These are phyloP conservation scores for Nephrotoma flavescens DNA, from an alignment of 2,888 invertebrate species.

Conservation along the genomic window DNA sequence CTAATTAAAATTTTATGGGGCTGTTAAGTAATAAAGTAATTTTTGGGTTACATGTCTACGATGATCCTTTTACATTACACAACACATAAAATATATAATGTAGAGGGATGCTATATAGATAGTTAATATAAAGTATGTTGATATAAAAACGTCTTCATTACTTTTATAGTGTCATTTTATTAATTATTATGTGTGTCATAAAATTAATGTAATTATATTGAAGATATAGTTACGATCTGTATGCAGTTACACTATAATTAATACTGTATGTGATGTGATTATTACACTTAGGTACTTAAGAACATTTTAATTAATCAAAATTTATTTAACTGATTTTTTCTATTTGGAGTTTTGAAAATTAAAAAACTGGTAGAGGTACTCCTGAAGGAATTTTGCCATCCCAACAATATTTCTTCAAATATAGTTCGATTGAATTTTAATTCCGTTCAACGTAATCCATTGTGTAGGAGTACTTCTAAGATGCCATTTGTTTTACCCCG, in stretches of 20 bases:
- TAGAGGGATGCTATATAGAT: not conserved
- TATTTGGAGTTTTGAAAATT: too few species aligned
- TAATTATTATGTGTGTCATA: not conserved
- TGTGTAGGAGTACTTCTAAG: too few species aligned
- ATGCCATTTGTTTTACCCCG: too few species aligned
- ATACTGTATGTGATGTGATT: not conserved
- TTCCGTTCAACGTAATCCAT: too few species aligned
- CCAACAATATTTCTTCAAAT: too few species aligned
- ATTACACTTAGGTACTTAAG: not conserved
- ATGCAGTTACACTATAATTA: not conserved
- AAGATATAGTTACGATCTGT: not conserved
- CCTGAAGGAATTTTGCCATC: too few species aligned
- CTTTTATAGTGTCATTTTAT: not conserved
- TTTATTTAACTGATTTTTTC: not conserved
- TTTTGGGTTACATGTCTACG: not conserved
- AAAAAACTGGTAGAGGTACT: too few species aligned
- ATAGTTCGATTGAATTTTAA: too few species aligned
- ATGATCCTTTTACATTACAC: not conserved
- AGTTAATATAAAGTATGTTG: not conserved
- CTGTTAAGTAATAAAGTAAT: not conserved
- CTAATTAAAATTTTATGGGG: not conserved
- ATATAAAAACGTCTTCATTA: not conserved
- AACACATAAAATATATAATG: not conserved
- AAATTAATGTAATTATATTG: not conserved
- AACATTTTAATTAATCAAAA: not conserved